Evolutionary conservation across 37 sponge, comb jelly and placozoan genomes (phyloP), one percentile per base, ranked within the genome.

Genomic region (Tethya wilhelma): DNA sequence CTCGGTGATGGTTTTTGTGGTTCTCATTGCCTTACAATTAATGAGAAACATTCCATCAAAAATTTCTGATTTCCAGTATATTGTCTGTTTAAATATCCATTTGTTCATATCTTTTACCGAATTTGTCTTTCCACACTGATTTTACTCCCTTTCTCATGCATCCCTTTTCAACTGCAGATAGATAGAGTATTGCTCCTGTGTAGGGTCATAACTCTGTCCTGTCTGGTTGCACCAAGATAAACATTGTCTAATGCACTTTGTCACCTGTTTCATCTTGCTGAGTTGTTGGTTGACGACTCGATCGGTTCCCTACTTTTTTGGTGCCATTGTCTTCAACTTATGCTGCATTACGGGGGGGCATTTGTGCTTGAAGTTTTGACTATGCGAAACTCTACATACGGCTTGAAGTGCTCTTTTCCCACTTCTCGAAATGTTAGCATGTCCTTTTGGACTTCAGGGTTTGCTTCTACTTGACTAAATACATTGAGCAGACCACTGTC

Each of bases 361-460:
- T 7, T n/a, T 69, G 41, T 36, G 33, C 70, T 69, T 20, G 70
- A 40, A 19, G 8, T 7, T 69, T 69, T 25, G 9, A 33, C 17
- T 8, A 69, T 69, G 8, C 40, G 8, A 6, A 8, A 17, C 38
- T 32, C 11, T 7, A 69, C 19, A 69, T 36, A 36, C 6, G 11
- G 70, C 19, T 20, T 20, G 9, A 69, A 37, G 25, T 69, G 40
- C 7, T 38, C 7, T 8, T 69, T 8, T 8, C 70, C 70, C 8
- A 69, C 33, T 19, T 6, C 19, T 37, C 70, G 32, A 33, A 34
- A 69, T 19, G 25, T 69, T 12, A 69, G n/a, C 23, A 69, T 36
- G 70, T 69, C 70, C 8, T 69, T 36, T 34, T 23, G 38, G 39
- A 36, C 39, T 38, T 69, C 70, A 69, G 70, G 39, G 25, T 36